Evolutionary conservation across 2,797 vertebrate genomes (phyloP), one percentile per base, ranked within the genome.

Genomic region (Morus bassanus): DNA sequence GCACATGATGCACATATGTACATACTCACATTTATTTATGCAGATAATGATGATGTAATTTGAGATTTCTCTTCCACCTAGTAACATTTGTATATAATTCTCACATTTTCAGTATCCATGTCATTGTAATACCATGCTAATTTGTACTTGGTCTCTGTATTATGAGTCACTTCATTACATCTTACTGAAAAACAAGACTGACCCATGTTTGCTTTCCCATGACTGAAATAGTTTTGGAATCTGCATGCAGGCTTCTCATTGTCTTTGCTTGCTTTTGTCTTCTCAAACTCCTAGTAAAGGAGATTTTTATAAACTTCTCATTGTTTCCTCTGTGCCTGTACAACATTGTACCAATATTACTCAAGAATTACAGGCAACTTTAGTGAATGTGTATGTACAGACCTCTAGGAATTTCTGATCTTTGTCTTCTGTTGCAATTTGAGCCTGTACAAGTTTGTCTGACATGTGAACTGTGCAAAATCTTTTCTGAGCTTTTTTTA

Each of bases 401-500:
- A 59, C 41, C 31, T 45, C 50, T 28, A 80, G 81, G 86, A 91
- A 92, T 95, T 91, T 89, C 85, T 92, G 86, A 81, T 88, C 75
- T 94, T 78, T 88, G 72, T 96, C 61, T 93, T 72, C 89, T 63
- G 33, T 33, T 92, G 89, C 84, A 86, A 46, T 30, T 27, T 92
- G 92, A 95, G 89, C 75, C 69, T 25, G 18, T 41, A 41, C 57
- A 73, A 91, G 65, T 93, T 72, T 93, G 46, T 54, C 75, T 94
- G 95, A 92, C 84, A 78, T 51, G 54, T 84, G 92, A 89, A 93
- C 89, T 95, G 91, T 91, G 89, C 91, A 95, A 95, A 97, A 93
- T 92, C 81, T 92, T 95, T 89, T 61, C 91, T 88, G 94, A 95
- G 85, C 72, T 69, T 93, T 93, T 95, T 83, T 88, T 78, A 91